phyloP scores from a whole-genome alignment of 2,888 invertebrate genomes.

The Pachymerium ferrugineum region DNA sequence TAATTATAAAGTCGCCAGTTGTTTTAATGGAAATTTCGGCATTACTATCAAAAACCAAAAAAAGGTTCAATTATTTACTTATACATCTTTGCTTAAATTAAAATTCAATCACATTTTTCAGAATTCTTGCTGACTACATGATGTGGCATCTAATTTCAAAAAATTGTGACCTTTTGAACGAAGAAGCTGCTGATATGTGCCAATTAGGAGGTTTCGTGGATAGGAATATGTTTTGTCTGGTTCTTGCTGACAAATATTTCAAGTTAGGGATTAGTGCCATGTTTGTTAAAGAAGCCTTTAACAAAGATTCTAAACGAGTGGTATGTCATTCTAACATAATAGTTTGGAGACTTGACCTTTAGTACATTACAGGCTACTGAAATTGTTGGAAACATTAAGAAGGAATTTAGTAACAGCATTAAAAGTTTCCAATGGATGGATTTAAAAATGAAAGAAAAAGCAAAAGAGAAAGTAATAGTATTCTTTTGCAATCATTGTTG shows the following conservation, averaged over 20 bases:
- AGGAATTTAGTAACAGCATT: conserved; percentile 73
- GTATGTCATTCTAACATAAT: background rate
- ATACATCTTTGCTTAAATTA: background rate
- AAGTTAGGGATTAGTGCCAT: background rate
- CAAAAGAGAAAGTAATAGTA: conserved; percentile 45
- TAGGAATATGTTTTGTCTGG: background rate
- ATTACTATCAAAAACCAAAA: background rate
- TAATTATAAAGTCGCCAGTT: background rate
- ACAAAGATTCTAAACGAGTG: background rate
- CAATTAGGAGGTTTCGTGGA: background rate
- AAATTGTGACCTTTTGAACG: background rate
- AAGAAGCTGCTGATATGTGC: background rate
- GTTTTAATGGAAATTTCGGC: background rate
- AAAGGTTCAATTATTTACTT: background rate
- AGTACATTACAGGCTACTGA: conserved; percentile 43
- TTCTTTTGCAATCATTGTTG: background rate
- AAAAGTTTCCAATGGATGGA: conserved; percentile 88
- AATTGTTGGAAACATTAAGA: conserved; percentile 78
- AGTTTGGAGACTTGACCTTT: background rate
- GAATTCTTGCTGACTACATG: background rate
- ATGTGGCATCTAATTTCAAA: background rate
- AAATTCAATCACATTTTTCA: background rate
- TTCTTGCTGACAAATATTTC: background rate
- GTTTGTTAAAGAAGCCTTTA: background rate
- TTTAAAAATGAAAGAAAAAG: conserved; percentile 58